phyloP scores from a whole-genome alignment of 2,888 invertebrate species.

The Drosophila borealis region DNA sequence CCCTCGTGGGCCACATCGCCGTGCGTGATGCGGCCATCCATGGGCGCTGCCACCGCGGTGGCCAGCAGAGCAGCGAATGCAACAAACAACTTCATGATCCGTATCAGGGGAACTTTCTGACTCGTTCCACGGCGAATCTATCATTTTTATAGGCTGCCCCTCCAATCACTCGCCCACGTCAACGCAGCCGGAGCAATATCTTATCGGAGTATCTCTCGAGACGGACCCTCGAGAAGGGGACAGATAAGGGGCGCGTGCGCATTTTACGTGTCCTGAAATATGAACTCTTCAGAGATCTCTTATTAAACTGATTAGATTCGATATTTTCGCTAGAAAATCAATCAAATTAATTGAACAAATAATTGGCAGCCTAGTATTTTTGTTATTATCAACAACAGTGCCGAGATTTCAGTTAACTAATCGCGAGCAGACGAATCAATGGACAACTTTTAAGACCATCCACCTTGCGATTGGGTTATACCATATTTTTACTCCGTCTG shows the following conservation, averaged over 20 bases:
- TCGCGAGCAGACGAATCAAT: too few relatives aligned
- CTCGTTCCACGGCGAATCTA: neutral
- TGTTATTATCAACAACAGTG: neutral
- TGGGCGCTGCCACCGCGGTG: constrained; percentile 38
- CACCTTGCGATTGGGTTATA: too few relatives aligned
- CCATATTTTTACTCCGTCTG: too few relatives aligned
- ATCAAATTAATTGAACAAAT: neutral
- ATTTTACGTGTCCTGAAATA: neutral
- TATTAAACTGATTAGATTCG: constrained; percentile 23
- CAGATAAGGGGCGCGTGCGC: constrained; percentile 15
- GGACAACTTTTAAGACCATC: too few relatives aligned
- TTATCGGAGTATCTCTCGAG: constrained; percentile 33
- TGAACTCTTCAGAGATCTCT: neutral
- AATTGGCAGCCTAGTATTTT: neutral
- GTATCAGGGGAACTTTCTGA: constrained; percentile 23
- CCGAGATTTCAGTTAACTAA: too few relatives aligned
- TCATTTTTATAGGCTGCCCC: constrained; percentile 30
- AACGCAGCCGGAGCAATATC: constrained; percentile 16
- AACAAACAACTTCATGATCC: constrained; percentile 52
- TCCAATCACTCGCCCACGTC: constrained; percentile 6
- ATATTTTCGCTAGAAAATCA: constrained; percentile 11
- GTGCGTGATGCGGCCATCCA: constrained; percentile 64
- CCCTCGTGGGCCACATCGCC: constrained; percentile 61
- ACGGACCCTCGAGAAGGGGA: constrained; percentile 15
- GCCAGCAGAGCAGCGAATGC: constrained; percentile 38